Base-by-base conservation (phyloP, 2,888 invertebrate species). In the Ectobius pallidus region DNA sequence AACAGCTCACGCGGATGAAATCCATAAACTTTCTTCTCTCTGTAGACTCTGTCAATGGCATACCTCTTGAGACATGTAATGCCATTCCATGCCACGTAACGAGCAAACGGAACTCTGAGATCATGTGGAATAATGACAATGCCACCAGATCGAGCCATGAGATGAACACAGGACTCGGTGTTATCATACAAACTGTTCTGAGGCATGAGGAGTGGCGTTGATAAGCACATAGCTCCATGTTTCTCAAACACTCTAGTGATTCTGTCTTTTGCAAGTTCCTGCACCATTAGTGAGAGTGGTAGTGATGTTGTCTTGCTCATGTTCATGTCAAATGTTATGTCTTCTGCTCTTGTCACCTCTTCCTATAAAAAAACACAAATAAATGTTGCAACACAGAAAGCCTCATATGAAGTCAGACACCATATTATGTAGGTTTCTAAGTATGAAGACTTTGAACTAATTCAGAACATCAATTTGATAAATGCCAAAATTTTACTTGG, bases 1-100 rank as follows among this genome's bases (percentile, higher is more conserved):
- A 91, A 90, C 20, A 94, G 87, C 84, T 97, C 96, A 75, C 92
- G 88, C 0, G 98, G 98, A 83, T 96, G 95, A 78, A 93, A 92
- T 0, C 95, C 94, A 75, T 82, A 82, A 7, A 84, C 83, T 78
- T 91, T 90, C 77, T 91, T 90, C 80, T 95, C 93, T 73, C 95
- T 86, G 80, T 91, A 98, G 1, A 97, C 96, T 68, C 92, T 88
- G 78, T 94, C 96, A 6, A 97, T 90, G 0, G 92, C 89, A 82
- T 94, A 98, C 65, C 98, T 88, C 76, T 96, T 91, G 79, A 96
- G 86, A 78, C 90, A 88, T 62, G 89, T 90, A 0, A 94, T 89
- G 2, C 90, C 90, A 76, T 92, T 92, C 85, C 93, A 91, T 0
- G 94, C 95, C 7, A 94, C 88, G 80, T 93, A 92, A 70, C 94